phyloP scores from a whole-genome alignment of 30 jellyfish, hydroid and myxozoan genomes.

The Chironex yamaguchii region DNA sequence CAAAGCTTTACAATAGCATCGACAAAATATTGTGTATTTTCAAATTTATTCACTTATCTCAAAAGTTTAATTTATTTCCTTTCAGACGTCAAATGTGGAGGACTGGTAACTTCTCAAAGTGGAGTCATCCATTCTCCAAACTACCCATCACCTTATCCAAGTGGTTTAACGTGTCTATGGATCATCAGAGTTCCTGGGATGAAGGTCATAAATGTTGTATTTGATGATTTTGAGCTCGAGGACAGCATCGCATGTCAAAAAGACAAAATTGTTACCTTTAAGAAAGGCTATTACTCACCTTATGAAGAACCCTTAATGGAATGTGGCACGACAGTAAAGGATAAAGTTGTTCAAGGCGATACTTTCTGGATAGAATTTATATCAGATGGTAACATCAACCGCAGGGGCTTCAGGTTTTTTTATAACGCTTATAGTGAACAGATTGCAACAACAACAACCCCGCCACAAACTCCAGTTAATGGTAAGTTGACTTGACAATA shows the following conservation, averaged over 20 bases:
- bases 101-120: slow-evolving; percentile 39
- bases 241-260: slow-evolving; percentile 52
- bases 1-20: no score
- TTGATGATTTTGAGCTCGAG: slow-evolving; percentile 68
- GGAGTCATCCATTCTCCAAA: slow-evolving; percentile 80
- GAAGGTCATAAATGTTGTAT: slow-evolving; percentile 20
- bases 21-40: no score
- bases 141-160: slow-evolving; percentile 61
- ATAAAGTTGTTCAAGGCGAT: slow-evolving; percentile 52
- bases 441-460: neutral
- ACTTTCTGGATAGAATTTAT: slow-evolving; percentile 74
- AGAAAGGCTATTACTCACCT: slow-evolving; percentile 69
- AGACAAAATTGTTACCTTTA: slow-evolving; percentile 67
- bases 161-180: slow-evolving; percentile 80
- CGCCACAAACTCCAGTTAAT: neutral
- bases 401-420: slow-evolving; percentile 62
- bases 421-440: slow-evolving; percentile 12
- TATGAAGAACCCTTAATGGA: slow-evolving; percentile 27
- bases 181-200: slow-evolving; percentile 64
- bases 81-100: slow-evolving; percentile 78
- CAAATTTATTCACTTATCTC: no score
- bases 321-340: slow-evolving; percentile 43
- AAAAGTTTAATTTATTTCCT: neutral
- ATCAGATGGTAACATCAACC: slow-evolving; percentile 50
- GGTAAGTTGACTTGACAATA: no score